Percentiles rank a stretch among this genome's conserved stretches.
These are phyloP conservation scores for Virgularia gustaviana DNA, from an alignment of 92 coral and sea anemone species.

Conservation along the genomic window DNA sequence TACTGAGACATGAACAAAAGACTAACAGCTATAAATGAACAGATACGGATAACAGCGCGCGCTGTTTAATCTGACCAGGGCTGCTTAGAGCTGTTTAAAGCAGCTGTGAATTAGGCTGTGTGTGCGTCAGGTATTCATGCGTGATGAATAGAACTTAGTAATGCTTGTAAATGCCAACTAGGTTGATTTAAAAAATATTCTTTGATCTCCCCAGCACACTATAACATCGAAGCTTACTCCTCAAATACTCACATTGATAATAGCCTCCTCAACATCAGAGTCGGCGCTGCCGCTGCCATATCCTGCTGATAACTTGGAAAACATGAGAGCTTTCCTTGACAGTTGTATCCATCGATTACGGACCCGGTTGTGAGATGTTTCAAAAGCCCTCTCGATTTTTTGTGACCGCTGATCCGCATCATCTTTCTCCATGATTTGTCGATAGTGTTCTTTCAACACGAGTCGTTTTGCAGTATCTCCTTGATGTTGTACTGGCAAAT, in stretches of 20 bases:
- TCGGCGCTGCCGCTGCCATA: background rate
- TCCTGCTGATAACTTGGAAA: conserved; percentile 22
- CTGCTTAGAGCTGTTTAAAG: too few species aligned
- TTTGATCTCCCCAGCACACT: too few species aligned
- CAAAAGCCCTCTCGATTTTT: conserved; percentile 12
- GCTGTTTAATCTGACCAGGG: too few species aligned
- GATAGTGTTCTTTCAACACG: background rate
- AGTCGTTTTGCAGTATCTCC: conserved; percentile 16
- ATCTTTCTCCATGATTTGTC: conserved; percentile 11
- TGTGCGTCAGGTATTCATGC: too few species aligned
- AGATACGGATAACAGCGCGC: too few species aligned
- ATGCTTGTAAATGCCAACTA: too few species aligned
- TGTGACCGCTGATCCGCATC: conserved; percentile 16
- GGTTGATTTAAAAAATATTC: too few species aligned
- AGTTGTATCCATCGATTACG: conserved; percentile 21
- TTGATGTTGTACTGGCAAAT: conserved; percentile 16
- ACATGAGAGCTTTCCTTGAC: conserved; percentile 6
- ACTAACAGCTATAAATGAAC: too few species aligned
- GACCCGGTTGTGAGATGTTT: conserved; percentile 4
- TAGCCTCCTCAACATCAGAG: conserved; percentile 14
- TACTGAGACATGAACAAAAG: too few species aligned
- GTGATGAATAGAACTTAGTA: too few species aligned
- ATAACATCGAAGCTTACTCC: too few species aligned
- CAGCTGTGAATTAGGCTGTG: too few species aligned
- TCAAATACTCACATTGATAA: conserved; percentile 15